phyloP scores from a whole-genome alignment of 2,888 invertebrate genomes.

The Xylophagus ater region DNA sequence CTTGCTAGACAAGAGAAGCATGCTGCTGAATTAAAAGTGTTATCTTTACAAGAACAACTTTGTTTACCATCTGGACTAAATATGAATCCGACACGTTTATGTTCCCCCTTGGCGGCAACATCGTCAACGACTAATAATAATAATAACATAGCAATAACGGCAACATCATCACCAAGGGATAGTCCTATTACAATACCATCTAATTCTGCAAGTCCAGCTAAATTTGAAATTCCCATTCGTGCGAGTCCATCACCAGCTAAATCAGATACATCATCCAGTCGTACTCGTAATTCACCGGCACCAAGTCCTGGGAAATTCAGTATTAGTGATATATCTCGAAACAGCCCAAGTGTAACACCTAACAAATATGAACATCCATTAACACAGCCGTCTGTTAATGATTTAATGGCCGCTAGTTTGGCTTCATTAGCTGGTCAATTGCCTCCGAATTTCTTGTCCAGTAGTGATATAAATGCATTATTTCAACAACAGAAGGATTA shows the following conservation, averaged over 20 bases:
- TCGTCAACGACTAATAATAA: slow-evolving; percentile 28
- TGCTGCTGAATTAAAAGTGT: slow-evolving; percentile 31
- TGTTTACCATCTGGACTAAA: slow-evolving; percentile 38
- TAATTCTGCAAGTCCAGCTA: slow-evolving; percentile 38
- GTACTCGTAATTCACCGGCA: slow-evolving; percentile 43
- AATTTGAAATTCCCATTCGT: slow-evolving; percentile 46
- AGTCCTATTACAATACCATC: slow-evolving; percentile 38
- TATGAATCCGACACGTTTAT: slow-evolving; percentile 38
- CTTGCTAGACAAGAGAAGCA: slow-evolving; percentile 26
- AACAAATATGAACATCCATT: slow-evolving; percentile 31
- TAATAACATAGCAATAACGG: slow-evolving; percentile 18
- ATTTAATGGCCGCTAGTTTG: slow-evolving; percentile 37
- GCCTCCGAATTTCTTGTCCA: slow-evolving; percentile 34
- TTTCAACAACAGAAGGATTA: slow-evolving; percentile 35
- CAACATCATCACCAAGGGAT: slow-evolving; percentile 32
- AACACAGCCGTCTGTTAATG: slow-evolving; percentile 25
- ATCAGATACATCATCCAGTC: slow-evolving; percentile 48
- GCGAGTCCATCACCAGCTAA: slow-evolving; percentile 49
- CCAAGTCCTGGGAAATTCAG: slow-evolving; percentile 40
- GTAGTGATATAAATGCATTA: slow-evolving; percentile 31
- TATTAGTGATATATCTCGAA: slow-evolving; percentile 35
- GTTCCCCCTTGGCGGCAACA: slow-evolving; percentile 26
- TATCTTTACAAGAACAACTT: slow-evolving; percentile 35
- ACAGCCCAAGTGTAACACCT: slow-evolving; percentile 35
- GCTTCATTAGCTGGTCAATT: slow-evolving; percentile 36